phyloP scores from a whole-genome alignment of 2,888 invertebrate genomes.

The Tetramorium bicarinatum region DNA sequence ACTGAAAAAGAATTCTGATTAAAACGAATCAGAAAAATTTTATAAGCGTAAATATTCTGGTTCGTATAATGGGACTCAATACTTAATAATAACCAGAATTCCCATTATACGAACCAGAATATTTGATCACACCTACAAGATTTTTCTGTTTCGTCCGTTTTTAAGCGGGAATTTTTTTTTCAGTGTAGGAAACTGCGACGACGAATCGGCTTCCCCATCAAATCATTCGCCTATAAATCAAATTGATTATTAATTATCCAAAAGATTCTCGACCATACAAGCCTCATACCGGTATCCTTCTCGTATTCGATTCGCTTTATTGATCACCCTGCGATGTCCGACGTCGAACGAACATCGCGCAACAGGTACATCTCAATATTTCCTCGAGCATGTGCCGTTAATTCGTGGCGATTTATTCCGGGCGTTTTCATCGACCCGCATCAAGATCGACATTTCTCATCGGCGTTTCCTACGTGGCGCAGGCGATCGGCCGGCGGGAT shows the following conservation, averaged over 20 bases:
- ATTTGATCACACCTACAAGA: too few relatives aligned
- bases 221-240: neutral
- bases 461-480: neutral
- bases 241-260: neutral
- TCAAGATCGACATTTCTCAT: conserved; percentile 27
- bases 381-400: conserved; percentile 23
- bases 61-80: too few relatives aligned
- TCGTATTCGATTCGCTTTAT: conserved; percentile 22
- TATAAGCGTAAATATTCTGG: too few relatives aligned
- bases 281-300: neutral
- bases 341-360: neutral
- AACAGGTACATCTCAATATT: conserved; percentile 36
- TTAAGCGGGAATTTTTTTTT: too few relatives aligned
- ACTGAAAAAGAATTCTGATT: too few relatives aligned
- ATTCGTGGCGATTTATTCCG: conserved; percentile 26
- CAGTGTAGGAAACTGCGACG: neutral
- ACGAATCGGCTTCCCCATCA: too few relatives aligned
- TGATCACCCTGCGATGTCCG: neutral
- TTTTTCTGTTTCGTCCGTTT: too few relatives aligned
- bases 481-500: conserved; percentile 10
- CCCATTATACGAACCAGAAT: too few relatives aligned
- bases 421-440: conserved; percentile 18
- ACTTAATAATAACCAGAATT: too few relatives aligned
- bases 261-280: neutral
- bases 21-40: too few relatives aligned